These are phyloP conservation scores for Aricia artaxerxes DNA, from an alignment of 2,888 invertebrate genomes.

Conservation along the genomic window DNA sequence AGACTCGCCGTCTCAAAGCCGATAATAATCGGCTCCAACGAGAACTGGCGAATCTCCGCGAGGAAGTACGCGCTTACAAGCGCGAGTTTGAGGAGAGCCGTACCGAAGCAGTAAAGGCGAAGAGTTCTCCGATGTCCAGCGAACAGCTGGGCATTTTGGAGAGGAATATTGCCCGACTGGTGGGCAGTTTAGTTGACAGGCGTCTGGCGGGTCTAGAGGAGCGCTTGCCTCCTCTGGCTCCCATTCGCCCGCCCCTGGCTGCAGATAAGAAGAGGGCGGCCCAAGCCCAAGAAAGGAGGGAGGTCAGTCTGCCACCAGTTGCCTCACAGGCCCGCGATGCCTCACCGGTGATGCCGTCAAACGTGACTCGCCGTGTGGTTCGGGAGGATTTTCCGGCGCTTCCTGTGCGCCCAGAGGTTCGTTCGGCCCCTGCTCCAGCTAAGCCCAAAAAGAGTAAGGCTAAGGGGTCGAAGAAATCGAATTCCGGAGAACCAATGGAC, in stretches of 20 bases:
- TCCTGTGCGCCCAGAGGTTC: too few species aligned
- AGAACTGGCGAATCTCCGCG: neutral
- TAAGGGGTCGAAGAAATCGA: too few species aligned
- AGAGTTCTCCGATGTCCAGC: neutral
- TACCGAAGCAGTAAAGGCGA: neutral
- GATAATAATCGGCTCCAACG: neutral
- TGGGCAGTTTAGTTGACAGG: neutral
- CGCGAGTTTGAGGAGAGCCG: neutral
- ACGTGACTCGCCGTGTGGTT: too few species aligned
- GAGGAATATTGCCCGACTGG: neutral
- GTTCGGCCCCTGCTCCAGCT: too few species aligned
- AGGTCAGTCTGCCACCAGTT: neutral
- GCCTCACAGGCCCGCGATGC: too few species aligned
- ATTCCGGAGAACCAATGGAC: too few species aligned
- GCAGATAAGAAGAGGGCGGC: neutral
- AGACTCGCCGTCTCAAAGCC: neutral
- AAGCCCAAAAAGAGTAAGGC: too few species aligned
- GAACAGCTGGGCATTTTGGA: neutral
- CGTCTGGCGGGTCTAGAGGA: neutral
- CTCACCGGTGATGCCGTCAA: too few species aligned
- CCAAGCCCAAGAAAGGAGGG: neutral
- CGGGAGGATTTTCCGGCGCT: too few species aligned
- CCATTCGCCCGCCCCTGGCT: neutral
- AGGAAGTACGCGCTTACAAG: conserved; percentile 16
- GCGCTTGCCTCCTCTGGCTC: neutral